Base-by-base conservation (phyloP, 2,113 vertebrate species). In the Halcyon senegalensis region DNA sequence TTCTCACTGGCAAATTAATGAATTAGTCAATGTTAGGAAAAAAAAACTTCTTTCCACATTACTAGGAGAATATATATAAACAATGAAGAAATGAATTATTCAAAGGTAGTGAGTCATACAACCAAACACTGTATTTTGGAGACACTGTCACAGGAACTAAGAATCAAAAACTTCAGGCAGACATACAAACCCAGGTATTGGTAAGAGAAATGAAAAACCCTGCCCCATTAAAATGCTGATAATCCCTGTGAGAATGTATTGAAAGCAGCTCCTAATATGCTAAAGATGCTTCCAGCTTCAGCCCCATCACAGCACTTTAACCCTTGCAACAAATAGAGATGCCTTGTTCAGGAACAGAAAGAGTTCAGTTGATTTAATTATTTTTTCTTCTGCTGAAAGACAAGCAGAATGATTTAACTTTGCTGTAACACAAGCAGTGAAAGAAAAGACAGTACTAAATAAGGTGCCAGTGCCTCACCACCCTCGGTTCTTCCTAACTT, bases 1-100 rank as follows among this genome's bases (percentile, higher is more conserved):
- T 86, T 94, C 73, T 70, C 37, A 78, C 35, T 73, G 63, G 80
- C 28, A 89, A 89, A 31, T 13, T 95, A 96, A 96, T 72, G 59
- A 72, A 92, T 69, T 87, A 84, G 51, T 56, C 78, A 59, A 78
- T 37, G 21, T 46, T 15, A 9, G 24, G 28, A 59, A 46, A n/a
- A 78, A 72, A 33, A 35, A 35, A 35, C 35, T 48, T 8, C 13
- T 62, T 55, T 84, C 67, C 35, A 27, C 68, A 85, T 67, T 90
- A 90, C 17, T 20, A 37, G 25, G 2, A 77, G 27, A 79, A 91
- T 53, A 60, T 37, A 48, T 28, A 64, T 72, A 64, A 93, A 83
- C 60, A 87, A 58, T 23, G 50, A 83, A 87, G 46, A 58, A 50
- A 91, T 84, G 1, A 86, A 90, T 89, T 93, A 92, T 90, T 82